Conservation (phyloP, 2,888 invertebrate species). For the Gnatocerus cornutus region DNA sequence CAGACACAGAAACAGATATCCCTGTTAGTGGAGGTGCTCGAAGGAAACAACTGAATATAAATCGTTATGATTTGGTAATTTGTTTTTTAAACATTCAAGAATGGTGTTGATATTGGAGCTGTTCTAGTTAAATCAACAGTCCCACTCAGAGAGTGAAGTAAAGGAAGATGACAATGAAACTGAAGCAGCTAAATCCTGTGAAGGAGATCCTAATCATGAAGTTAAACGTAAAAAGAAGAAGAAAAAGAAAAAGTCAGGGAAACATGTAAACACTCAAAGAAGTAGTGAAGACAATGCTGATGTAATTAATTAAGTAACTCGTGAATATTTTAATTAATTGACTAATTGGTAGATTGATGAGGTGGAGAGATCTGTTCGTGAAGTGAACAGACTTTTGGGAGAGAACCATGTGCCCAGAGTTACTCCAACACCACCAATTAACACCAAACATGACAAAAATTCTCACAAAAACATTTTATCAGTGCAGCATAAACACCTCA, state of each 20-base stretch:
- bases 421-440: slow-evolving; percentile 49
- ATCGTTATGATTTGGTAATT: slow-evolving; percentile 81
- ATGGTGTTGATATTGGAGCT: slow-evolving; percentile 30
- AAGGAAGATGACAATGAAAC: slow-evolving; percentile 81
- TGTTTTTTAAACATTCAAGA: slow-evolving; percentile 11
- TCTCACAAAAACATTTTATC: slow-evolving; percentile 73
- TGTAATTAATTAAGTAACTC: slow-evolving; percentile 62
- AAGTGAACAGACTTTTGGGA: slow-evolving; percentile 80
- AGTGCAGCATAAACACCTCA: slow-evolving; percentile 82
- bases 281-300: slow-evolving; percentile 80
- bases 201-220: slow-evolving; percentile 71
- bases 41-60: slow-evolving; percentile 77
- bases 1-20: slow-evolving; percentile 74
- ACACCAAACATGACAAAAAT: slow-evolving; percentile 62
- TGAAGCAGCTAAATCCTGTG: slow-evolving; percentile 74
- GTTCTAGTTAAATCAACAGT: slow-evolving; percentile 77
- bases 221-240: slow-evolving; percentile 77
- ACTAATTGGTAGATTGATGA: slow-evolving; percentile 72
- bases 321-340: neutral
- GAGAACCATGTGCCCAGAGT: slow-evolving; percentile 69
- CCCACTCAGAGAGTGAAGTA: slow-evolving; percentile 80
- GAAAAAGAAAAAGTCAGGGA: slow-evolving; percentile 78
- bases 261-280: slow-evolving; percentile 71
- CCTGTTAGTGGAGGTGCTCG: slow-evolving; percentile 72
- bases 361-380: slow-evolving; percentile 78